Evolutionary conservation across 2,113 vertebrate genomes (phyloP), one percentile per base, ranked within the genome.

Genomic region (Gorilla gorilla): DNA sequence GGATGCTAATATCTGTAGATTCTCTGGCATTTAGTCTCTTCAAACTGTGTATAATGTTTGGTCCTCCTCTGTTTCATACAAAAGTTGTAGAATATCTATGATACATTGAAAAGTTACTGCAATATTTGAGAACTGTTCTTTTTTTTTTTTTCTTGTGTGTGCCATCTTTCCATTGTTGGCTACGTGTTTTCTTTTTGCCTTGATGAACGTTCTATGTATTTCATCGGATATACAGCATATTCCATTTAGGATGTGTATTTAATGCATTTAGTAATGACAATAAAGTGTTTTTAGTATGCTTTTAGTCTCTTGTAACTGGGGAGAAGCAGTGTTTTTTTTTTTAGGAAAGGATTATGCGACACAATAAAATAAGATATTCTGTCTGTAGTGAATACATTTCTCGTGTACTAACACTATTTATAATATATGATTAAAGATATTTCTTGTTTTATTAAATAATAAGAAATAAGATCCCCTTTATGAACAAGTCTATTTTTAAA

Each of bases 1-100:
- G 98, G 98, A 90, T 98, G 98, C 75, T 98, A 66, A 87, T 45
- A 32, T 85, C 57, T 86, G 32, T 96, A 30, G 35, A 59, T 59
- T 50, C 23, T 14, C 72, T 76, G 45, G 20, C 40, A 35, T 80
- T 70, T 89, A n/a, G 75, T 86, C 45, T 95, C 66, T 82, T 95
- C 94, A 97, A 72, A 91, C 64, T 80, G 11, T 75, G 8, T n/a
- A 4, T 81, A 38, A 57, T 57, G 32, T 52, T 73, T 81, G 40
- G 40, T 59, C 14, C 14, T 30, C 45, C n/a, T 85, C 93, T 70
- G 8, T 79, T 84, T 78, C 81, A 50, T 48, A 22, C 48, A 76
- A 81, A 68, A 10, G 5, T n/a, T 75, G 2, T 32, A 94, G 52
- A 96, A 40, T 50, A 73, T n/a, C 48, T 76, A 8, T 50, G n/a